Evolutionary conservation across 2,113 vertebrate genomes (phyloP), one percentile per base, ranked within the genome.

Genomic region (Onychostoma macrolepis): DNA sequence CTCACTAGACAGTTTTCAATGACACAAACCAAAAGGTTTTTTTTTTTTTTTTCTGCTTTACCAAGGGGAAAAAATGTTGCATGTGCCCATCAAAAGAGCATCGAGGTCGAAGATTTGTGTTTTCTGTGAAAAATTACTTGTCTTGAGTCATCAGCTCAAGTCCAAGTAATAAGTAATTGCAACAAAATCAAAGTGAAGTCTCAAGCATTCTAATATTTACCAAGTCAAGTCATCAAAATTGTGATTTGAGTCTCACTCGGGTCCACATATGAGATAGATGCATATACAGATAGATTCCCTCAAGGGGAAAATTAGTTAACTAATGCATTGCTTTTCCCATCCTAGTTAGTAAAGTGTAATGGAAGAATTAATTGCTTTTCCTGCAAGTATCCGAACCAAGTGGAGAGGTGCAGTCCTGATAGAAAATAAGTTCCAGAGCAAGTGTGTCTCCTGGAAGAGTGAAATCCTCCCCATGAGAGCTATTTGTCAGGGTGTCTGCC

Each of bases 401-500:
- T 69, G 50, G 45, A 63, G 81, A 87, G 87, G 74, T 86, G 58
- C 61, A 45, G 83, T 84, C 76, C 85, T 74, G 79, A 48, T 58
- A 87, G 80, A 87, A 89, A 93, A 92, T 91, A 91, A 92, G 93
- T 93, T 93, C 87, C 92, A 87, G 91, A 95, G 92, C 92, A 94
- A 92, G 92, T 92, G 89, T 90, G 91, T 80, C 92, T 93, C 92
- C 88, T 89, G 91, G 92, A 93, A 93, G 92, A 95, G 94, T 93
- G 91, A 94, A 93, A 95, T 94, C 93, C 94, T 94, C 88, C 83
- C 86, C 85, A 87, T 86, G 94, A 93, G 93, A 92, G 91, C 93
- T 94, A 94, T 95, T 95, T 95, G 94, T 94, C 93, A 94, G 93
- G 86, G 93, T 92, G 92, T 94, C 94, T 94, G 93, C 92, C 92